Percentiles rank a stretch among this genome's conserved stretches.
Evolutionary conservation across 2,797 vertebrate species (phyloP).

Genomic region (Poeciliopsis turneri): DNA sequence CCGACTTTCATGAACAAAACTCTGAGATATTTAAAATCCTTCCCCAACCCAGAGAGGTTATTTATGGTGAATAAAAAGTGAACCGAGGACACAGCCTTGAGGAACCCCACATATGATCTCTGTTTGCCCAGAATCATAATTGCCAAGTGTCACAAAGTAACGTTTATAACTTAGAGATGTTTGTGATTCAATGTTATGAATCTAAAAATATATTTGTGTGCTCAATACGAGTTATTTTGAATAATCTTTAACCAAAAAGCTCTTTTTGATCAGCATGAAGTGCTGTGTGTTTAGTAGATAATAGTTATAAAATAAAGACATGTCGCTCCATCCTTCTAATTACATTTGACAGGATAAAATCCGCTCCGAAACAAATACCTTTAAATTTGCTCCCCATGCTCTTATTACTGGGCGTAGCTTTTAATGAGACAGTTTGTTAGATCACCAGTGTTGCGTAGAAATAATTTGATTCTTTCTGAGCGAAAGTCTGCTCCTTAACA

Average conservation of each 20-base stretch:
- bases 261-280: neutral
- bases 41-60: no score
- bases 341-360: neutral
- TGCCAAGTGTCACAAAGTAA: neutral
- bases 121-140: neutral
- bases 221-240: neutral
- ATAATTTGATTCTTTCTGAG: conserved; percentile 29
- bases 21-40: no score
- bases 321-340: conserved; percentile 2
- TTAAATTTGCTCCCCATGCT: conserved; percentile 1
- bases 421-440: conserved; percentile 16
- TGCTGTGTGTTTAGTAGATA: neutral
- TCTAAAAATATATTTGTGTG: neutral
- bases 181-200: neutral
- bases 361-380: conserved; percentile 11
- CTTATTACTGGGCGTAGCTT: conserved; percentile 9
- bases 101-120: neutral
- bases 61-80: neutral
- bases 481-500: conserved; percentile 24
- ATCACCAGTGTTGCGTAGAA: conserved; percentile 16
- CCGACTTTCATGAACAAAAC: no score
- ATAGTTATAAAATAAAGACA: neutral
- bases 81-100: neutral
- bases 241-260: neutral
- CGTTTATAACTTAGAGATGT: neutral